Evolutionary conservation across 35 echinoderm and acorn worm species (phyloP).

Genomic region (Ophiothrix spiculata): DNA sequence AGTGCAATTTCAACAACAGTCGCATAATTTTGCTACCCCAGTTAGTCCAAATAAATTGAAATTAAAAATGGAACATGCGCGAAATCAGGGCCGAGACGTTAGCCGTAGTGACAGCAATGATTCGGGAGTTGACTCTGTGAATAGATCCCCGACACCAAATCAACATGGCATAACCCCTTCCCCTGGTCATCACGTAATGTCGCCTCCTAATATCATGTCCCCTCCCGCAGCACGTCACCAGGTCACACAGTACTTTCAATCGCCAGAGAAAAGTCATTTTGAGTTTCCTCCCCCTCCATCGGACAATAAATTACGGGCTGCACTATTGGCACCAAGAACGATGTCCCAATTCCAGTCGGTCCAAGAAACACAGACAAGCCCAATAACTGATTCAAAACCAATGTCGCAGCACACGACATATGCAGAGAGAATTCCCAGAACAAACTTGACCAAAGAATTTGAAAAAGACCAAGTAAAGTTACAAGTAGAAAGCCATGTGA

Average conservation of each 20-base stretch:
- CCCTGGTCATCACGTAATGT: conserved; percentile 49
- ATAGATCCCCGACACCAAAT: conserved; percentile 47
- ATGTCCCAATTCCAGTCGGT: conserved; percentile 8
- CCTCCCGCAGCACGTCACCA: conserved; percentile 47
- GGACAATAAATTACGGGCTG: conserved; percentile 76
- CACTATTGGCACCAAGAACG: conserved; percentile 65
- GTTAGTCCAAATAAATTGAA: conserved; percentile 84
- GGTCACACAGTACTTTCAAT: not conserved
- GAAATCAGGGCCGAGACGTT: conserved; percentile 24
- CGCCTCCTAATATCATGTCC: conserved; percentile 65
- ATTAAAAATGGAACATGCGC: conserved; percentile 63
- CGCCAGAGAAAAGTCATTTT: conserved; percentile 47
- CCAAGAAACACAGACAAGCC: conserved; percentile 66
- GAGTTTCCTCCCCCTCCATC: conserved; percentile 62
- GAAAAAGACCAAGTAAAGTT: conserved; percentile 15
- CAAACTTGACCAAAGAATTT: conserved; percentile 32
- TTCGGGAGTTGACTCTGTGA: conserved; percentile 70
- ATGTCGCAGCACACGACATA: not conserved
- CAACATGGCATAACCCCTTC: conserved; percentile 61
- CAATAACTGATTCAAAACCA: conserved; percentile 40
- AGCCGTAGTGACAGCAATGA: conserved; percentile 80
- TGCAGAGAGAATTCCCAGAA: conserved; percentile 32
- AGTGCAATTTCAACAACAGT: conserved; percentile 48
- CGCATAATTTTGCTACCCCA: conserved; percentile 71
- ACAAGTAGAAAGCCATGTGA: not conserved